Conservation (phyloP, 2,888 invertebrate genomes). For the Agrotis puta region DNA sequence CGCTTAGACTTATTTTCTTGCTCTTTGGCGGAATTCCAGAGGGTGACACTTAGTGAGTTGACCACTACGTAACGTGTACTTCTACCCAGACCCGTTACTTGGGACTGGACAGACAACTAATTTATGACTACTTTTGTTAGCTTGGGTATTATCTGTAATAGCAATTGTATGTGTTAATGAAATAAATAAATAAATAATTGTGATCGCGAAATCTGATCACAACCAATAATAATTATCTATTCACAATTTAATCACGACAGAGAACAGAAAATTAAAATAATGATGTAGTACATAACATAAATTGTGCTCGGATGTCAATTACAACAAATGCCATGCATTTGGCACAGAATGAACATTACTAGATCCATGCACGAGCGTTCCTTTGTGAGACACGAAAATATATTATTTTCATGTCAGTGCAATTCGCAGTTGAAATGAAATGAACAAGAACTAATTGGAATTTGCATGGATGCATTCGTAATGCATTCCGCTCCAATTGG, state of each 20-base stretch:
- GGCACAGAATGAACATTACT: conserved; percentile 44
- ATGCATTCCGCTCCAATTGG: conserved; percentile 64
- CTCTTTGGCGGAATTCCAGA: too few species aligned
- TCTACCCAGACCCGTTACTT: too few species aligned
- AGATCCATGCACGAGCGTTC: conserved; percentile 23
- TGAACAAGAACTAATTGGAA: conserved; percentile 65
- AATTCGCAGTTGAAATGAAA: conserved; percentile 61
- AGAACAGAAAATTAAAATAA: background rate
- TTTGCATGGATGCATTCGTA: conserved; percentile 64
- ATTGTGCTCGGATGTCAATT: conserved; percentile 30
- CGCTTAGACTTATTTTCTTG: too few species aligned
- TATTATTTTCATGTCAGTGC: conserved; percentile 47
- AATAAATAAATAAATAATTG: too few species aligned
- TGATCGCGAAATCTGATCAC: background rate
- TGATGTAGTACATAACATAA: conserved; percentile 7
- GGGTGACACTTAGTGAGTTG: too few species aligned
- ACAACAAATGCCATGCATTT: conserved; percentile 32
- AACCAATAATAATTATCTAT: background rate
- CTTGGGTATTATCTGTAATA: too few species aligned
- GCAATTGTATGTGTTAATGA: too few species aligned
- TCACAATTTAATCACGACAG: background rate
- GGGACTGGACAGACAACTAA: too few species aligned
- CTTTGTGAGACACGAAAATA: conserved; percentile 48
- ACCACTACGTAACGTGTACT: too few species aligned
- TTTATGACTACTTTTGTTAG: too few species aligned